Base-by-base conservation (phyloP, 2,113 vertebrate genomes). In the Cottus gobio region DNA sequence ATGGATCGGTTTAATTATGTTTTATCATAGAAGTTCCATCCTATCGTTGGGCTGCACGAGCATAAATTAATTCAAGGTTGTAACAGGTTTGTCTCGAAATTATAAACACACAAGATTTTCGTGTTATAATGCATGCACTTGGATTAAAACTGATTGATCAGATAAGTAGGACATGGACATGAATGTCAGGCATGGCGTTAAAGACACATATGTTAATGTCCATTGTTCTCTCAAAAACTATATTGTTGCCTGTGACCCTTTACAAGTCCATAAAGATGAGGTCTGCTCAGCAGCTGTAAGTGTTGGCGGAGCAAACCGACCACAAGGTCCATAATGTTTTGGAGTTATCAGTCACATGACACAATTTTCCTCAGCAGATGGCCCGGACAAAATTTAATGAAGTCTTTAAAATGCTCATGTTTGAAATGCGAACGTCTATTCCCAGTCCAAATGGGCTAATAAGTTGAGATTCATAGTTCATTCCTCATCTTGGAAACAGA, bases 21-120 rank as follows among this genome's bases (percentile, higher is more conserved):
- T 84, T 86, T 71, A 87, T 87, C 74, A 85, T 24, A 56, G 36
- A 68, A 54, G 39, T 36, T 65, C 36, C 36, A 26, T 85, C 69
- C 50, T 90, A 76, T 86, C 84, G 87, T 22, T 83, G 76, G 52
- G 80, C 48, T 58, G 73, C 87, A 87, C 60, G 71, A 67, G 13
- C 71, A 73, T 50, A 66, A 58, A 80, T 85, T 85, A 82, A 72
- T 48, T 64, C 28, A 34, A 87, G 75, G 70, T 79, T 77, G 63
- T n/a, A 31, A 10, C 1, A 52, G 39, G 50, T 82, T 75, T 79
- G 30, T 75, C 2, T 65, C 39, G 65, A 78, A 48, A 39, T 6
- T 11, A 34, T 67, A 46, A 82, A 79, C 24, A 64, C 37, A 70
- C 24, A 28, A 7, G n/a, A 34, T 34, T 31, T 26, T 50, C 54